A percentile compares a stretch with the other conserved stretches of the same genome.
Conservation (phyloP, 1,140 invertebrate genomes). For the Sitobion miscanthi region DNA sequence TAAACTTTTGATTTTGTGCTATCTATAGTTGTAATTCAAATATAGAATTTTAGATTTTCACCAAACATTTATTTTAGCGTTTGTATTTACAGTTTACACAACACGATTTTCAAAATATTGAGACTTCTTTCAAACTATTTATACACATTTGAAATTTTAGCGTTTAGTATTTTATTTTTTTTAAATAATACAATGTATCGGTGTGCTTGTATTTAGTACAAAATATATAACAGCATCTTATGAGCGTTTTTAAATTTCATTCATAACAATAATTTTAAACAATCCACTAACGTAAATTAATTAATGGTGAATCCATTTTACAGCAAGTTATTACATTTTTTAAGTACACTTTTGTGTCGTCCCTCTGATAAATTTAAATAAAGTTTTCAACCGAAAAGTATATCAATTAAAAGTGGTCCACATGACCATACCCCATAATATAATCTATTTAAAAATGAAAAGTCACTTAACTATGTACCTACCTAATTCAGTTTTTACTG, state of each 20-base stretch:
- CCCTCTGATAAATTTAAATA: background rate
- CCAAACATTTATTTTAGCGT: background rate
- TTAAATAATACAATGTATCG: background rate
- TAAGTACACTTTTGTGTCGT: background rate
- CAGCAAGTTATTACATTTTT: background rate
- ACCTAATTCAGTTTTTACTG: background rate
- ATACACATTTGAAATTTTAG: background rate
- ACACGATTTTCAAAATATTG: background rate
- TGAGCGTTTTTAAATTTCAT: background rate
- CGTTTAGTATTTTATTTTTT: background rate
- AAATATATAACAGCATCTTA: background rate
- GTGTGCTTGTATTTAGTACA: background rate
- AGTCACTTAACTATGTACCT: background rate
- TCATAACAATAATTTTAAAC: background rate
- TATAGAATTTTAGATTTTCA: background rate
- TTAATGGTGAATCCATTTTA: background rate
- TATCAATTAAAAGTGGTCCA: background rate
- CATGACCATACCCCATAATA: background rate
- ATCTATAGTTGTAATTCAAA: background rate
- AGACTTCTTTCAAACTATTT: background rate
- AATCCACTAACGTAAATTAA: background rate
- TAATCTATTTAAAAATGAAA: background rate
- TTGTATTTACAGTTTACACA: background rate
- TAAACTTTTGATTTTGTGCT: background rate
- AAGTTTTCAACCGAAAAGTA: background rate